Evolutionary conservation across 2,797 vertebrate species (phyloP), one percentile per base, ranked within the genome.

Genomic region (Falco biarmicus): DNA sequence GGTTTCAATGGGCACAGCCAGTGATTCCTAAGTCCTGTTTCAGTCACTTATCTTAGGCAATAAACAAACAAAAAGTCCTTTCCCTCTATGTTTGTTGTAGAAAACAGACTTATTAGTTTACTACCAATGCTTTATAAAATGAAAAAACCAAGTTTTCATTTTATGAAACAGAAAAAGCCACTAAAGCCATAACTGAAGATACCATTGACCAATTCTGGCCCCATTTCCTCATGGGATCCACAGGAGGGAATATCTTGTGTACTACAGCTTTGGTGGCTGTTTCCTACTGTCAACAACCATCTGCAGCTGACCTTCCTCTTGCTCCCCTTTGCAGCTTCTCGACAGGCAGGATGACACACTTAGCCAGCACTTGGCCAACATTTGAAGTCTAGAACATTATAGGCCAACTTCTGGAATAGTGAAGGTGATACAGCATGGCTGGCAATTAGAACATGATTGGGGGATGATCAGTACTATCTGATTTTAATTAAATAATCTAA

Each of bases 341-440:
- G 59, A 69, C 39, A 57, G 66, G 47, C 60, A 95, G 80, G 70
- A n/a, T 90, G 88, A 90, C 75, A 66, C 48, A 89, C 45, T 41
- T 10, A 37, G 13, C 53, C 89, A 73, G 60, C 59, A 75, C 8
- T 14, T 1, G 3, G 47, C 2, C 47, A 81, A n/a, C 3, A 15
- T 63, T 64, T 10, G 5, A 7, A 50, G 74, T 66, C 89, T 84
- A 7, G 68, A 60, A 63, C 3, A 37, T 84, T 63, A n/a, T 16
- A 92, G 79, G 68, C 24, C 54, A 81, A 18, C 5, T 3, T 6
- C 15, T 59, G 29, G 26, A 26, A 41, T 29, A 21, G 31, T 61
- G 24, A 87, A 63, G 12, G 66, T 13, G 14, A 43, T 16, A 39
- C 11, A 66, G 4, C 28, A 29, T 0, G 0, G 11, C 28, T 6